Percentiles rank a stretch among this genome's conserved stretches.
Conservation (phyloP, 2,888 invertebrate species). For the Physocephala rufipes region DNA sequence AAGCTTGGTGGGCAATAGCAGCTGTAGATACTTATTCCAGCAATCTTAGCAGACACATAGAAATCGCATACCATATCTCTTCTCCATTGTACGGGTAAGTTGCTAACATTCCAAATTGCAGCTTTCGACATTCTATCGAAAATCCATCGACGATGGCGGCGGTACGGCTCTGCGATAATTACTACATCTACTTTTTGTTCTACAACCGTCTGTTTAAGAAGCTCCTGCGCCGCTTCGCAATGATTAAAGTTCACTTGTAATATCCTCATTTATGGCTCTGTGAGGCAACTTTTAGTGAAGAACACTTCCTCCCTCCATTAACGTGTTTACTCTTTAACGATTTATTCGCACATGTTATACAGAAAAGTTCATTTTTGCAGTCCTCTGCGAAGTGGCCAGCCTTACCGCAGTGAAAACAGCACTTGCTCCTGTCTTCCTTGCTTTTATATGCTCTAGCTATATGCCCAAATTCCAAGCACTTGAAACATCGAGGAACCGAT, state of each 20-base stretch:
- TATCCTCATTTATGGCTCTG: not conserved
- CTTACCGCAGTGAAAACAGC: slow-evolving; percentile 3
- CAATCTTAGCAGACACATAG: too few relatives aligned
- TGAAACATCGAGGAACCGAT: slow-evolving; percentile 3
- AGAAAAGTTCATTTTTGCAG: not conserved
- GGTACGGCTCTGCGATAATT: not conserved
- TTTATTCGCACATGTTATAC: slow-evolving; percentile 15
- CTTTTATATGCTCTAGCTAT: not conserved
- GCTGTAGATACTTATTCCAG: too few relatives aligned
- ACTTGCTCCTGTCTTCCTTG: not conserved
- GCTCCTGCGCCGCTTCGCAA: not conserved
- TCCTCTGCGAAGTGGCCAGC: slow-evolving; percentile 28
- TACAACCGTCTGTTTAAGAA: not conserved
- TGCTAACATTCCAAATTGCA: not conserved
- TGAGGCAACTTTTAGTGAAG: slow-evolving; percentile 6
- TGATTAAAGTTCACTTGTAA: not conserved
- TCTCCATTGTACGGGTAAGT: too few relatives aligned
- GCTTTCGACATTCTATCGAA: not conserved
- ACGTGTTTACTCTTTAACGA: slow-evolving; percentile 4
- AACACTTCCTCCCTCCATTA: slow-evolving; percentile 2
- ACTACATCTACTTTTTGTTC: not conserved
- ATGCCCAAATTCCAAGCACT: slow-evolving; percentile 21
- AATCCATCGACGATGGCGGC: not conserved
- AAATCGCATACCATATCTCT: too few relatives aligned
- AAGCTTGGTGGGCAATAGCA: not conserved